Conservation (phyloP, 1,140 invertebrate genomes). For the Laupala kohalensis region DNA sequence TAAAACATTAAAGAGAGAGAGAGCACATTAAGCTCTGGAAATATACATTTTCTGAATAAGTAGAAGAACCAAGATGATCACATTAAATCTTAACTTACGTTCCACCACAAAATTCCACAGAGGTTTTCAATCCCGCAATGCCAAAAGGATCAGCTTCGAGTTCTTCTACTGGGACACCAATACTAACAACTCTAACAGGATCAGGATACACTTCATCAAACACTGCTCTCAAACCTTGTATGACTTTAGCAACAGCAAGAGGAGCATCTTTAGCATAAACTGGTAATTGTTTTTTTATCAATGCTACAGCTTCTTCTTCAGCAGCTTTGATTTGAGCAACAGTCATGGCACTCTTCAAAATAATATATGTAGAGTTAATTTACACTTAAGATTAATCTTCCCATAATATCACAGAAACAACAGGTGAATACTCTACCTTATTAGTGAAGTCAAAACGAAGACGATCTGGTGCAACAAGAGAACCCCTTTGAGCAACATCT, state of each 20-base stretch:
- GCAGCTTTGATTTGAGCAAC: conserved; percentile 71
- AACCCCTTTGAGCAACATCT: conserved; percentile 93
- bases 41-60: not conserved
- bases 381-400: not conserved
- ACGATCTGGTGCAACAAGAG: conserved; percentile 93
- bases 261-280: conserved; percentile 87
- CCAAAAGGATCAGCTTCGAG: conserved; percentile 75
- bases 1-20: too few relatives aligned
- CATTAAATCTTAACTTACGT: conserved; percentile 48
- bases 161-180: conserved; percentile 85
- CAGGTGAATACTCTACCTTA: conserved; percentile 42
- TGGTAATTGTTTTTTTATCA: conserved; percentile 64
- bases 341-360: conserved; percentile 59
- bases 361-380: not conserved
- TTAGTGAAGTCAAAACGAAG: conserved; percentile 95
- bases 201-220: conserved; percentile 99
- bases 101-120: conserved; percentile 99
- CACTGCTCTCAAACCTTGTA: conserved; percentile 90
- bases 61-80: not conserved
- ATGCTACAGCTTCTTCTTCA: conserved; percentile 63
- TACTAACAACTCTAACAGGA: conserved; percentile 90
- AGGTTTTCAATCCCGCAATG: conserved; percentile 63
- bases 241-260: conserved; percentile 73
- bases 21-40: not conserved
- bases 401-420: not conserved